Evolutionary conservation across 2,797 vertebrate genomes (phyloP), one percentile per base, ranked within the genome.

Genomic region (Parambassis ranga): DNA sequence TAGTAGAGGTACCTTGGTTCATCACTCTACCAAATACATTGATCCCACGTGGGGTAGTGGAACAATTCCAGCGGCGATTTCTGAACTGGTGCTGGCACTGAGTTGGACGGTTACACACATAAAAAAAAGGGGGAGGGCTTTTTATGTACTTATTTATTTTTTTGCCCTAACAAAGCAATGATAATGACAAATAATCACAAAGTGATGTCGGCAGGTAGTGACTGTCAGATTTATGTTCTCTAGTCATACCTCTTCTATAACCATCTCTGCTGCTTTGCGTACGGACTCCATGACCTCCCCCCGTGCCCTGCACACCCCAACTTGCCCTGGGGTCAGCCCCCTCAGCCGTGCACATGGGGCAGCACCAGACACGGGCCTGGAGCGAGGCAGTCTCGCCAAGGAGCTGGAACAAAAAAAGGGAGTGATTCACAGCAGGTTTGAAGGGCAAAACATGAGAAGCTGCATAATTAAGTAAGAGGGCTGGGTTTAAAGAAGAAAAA

Each of bases 11-110:
- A 92, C 92, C 93, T 92, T 94, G 93, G 62, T 88, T 91, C 91
- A 92, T 80, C 10, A 92, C 89, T 81, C 92, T 87, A 69, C 91
- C 82, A 0, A 95, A 94, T 32, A 90, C 81, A 26, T 94, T 94
- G 85, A 94, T 89, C 24, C 90, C 93, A 63, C 92, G 91, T 60
- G 90, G 88, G 42, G 93, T 88, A 14, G 84, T 94, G 64, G 93
- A 94, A 72, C 94, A 94, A 74, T 93, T 94, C 93, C 93, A 95
- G 3, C 66, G 57, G 13, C 52, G 74, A 56, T 93, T 91, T 61
- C 89, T 88, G 71, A 93, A 93, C 85, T 94, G 93, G 67, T 91
- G 89, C 80, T 94, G 93, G 61, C 93, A 92, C 90, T 94, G 66
- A 37, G 39, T 49, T 26, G 24, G 32, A 71, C 33, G 52, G 38